These are phyloP conservation scores for Cacatua alba DNA, from an alignment of 2,113 vertebrate genomes.

Conservation along the genomic window DNA sequence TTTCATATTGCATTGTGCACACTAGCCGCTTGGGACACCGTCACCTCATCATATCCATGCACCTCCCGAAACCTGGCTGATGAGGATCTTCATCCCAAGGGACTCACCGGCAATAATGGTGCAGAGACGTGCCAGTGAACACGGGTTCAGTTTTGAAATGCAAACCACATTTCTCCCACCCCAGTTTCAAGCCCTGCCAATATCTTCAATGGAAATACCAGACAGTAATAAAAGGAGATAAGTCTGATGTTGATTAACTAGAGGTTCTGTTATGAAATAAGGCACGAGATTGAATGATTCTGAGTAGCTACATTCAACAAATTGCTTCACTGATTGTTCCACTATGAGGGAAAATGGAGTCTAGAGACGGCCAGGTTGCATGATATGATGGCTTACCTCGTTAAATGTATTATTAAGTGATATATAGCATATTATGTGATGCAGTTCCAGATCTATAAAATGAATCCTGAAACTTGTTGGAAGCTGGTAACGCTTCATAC, in stretches of 20 bases:
- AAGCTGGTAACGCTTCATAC: not conserved
- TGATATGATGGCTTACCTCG: not conserved
- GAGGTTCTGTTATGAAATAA: not conserved
- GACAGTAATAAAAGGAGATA: not conserved
- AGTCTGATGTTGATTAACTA: not conserved
- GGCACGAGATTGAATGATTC: not conserved
- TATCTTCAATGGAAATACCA: not conserved
- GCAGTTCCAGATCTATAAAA: not conserved
- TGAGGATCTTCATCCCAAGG: not conserved
- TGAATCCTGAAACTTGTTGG: not conserved
- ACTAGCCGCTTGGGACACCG: accelerated
- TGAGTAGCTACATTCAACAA: not conserved
- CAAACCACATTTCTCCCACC: not conserved
- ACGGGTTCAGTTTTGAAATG: not conserved
- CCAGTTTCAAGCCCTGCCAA: not conserved
- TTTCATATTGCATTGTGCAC: not conserved
- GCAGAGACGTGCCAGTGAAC: not conserved
- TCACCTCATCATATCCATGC: not conserved
- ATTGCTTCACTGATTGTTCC: not conserved
- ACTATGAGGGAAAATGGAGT: not conserved
- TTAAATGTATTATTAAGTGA: not conserved
- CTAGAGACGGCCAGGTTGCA: not conserved
- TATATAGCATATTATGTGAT: not conserved
- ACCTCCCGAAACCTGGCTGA: not conserved
- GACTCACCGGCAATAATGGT: not conserved